Evolutionary conservation across 2,797 vertebrate species (phyloP), one percentile per base, ranked within the genome.

Genomic region (Pangasius krempfi): DNA sequence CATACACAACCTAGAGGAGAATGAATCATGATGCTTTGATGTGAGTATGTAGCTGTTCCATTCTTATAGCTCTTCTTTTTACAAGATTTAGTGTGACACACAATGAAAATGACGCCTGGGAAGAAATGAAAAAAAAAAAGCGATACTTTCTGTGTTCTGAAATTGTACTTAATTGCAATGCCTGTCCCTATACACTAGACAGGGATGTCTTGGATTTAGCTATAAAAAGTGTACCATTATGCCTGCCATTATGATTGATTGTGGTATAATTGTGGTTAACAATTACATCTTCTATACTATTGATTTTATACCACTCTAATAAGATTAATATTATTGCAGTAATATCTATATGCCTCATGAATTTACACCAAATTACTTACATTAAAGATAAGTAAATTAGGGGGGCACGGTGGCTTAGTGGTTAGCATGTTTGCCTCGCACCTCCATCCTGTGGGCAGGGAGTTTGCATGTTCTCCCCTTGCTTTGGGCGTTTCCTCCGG

Each of bases 11-110:
- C 40, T 47, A 83, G 81, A 83, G 72, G 64, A 66, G 44, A 50
- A 84, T 70, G 30, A 84, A 37, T 70, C 83, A 70, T 70, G 64
- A 37, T 7, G 10, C 64, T 37, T 54, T 70, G 47, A 37, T 54
- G 30, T 25, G 64, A 37, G 25, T 64, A n/a, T 54, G 83, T 70
- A 70, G 83, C 64, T 70, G 20, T 14, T 84, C n/a, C 47, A 84
- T 52, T 84, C 64, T 52, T 84, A 52, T 54, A 33, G 18, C 18
- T 14, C 5, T 54, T 70, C 64, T 33, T 70, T 68, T 84, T 33
- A 68, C 3, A 18, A 66, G 62, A n/a, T 52, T 52, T 33, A 22
- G 2, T 33, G n/a, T 70, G 62, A 52, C 60, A 30, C 81, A 47
- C 40, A 64, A 66, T 50, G 37, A 18, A 47, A 64, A 22, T 30